Evolutionary conservation across 2,113 vertebrate species (phyloP), one percentile per base, ranked within the genome.

Genomic region (Echinops telfairi): DNA sequence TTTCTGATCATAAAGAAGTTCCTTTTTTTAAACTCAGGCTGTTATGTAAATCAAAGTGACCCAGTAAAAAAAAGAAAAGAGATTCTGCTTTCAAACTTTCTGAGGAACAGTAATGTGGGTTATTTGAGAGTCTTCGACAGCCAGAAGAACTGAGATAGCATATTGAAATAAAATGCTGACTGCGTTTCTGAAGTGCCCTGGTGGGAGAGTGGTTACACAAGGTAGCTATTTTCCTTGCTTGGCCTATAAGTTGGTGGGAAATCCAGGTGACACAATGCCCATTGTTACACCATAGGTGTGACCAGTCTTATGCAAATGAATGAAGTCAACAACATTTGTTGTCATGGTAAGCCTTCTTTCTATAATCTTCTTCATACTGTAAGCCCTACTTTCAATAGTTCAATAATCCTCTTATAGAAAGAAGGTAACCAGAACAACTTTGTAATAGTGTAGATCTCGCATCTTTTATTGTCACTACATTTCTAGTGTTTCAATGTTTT

Each of bases 41-140:
- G 2, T 71, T 88, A 58, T 79, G 31, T 40, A 88, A 92, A 92
- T 95, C 80, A 94, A 22, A 79, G 20, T 40, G 33, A 83, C 68
- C 16, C 16, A 70, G 27, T 60, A 7, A 23, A 70, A 83, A 91
- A 92, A 31, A 53, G 33, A 75, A 93, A 92, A 43, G 33, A 90
- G 14, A 40, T 12, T 81, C 88, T 68, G 12, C 70, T 88, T 86
- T 90, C n/a, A 62, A 80, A 11, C 47, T 17, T 57, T 60, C 33
- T 62, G 43, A 40, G 66, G 90, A 76, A 60, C 36, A 81, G 53
- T 31, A 16, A 9, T 57, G 15, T n/a, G 23, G 36, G 16, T 47
- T 88, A 82, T 53, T 57, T 76, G 38, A 40, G 25, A 78, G 9
- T 83, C 9, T 40, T 68, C 3, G n/a, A 9, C 75, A 68, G 53